phyloP scores from a whole-genome alignment of 2,113 vertebrate species.

The Piprites chloris region DNA sequence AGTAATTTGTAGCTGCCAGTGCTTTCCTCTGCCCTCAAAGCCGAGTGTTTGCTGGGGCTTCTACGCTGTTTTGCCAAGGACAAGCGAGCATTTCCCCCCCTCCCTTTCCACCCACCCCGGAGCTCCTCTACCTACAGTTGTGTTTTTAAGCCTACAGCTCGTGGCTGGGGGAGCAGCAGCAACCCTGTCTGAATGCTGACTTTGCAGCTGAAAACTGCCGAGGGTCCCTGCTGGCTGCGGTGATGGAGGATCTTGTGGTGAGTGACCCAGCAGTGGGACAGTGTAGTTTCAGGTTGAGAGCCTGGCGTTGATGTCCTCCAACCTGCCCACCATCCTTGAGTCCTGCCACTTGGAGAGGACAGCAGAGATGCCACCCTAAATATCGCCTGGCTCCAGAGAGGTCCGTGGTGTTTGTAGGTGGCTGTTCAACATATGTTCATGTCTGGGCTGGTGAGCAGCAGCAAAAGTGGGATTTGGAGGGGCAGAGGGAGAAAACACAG shows the following conservation, averaged over 20 bases:
- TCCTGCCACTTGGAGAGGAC: not conserved
- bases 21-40: slow-evolving; percentile 24
- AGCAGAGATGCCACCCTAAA: not conserved
- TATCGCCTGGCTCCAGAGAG: not conserved
- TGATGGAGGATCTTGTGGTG: not conserved
- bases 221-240: not conserved
- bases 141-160: not conserved
- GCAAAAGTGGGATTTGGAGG: not conserved
- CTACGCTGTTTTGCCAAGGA: not conserved
- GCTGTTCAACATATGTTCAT: fast-evolving
- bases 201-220: not conserved
- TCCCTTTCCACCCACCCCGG: not conserved
- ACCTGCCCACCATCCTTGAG: not conserved
- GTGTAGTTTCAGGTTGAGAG: not conserved
- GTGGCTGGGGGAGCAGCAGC: not conserved
- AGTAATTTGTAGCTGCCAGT: slow-evolving; percentile 64
- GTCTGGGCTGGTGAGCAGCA: not conserved
- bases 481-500: not conserved
- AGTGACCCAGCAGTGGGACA: not conserved
- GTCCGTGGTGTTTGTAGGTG: not conserved
- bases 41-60: not conserved
- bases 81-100: not conserved
- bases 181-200: not conserved
- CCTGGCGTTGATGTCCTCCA: not conserved
- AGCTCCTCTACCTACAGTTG: not conserved